phyloP scores from a whole-genome alignment of 2,113 vertebrate species.

The Bambusicola thoracicus region DNA sequence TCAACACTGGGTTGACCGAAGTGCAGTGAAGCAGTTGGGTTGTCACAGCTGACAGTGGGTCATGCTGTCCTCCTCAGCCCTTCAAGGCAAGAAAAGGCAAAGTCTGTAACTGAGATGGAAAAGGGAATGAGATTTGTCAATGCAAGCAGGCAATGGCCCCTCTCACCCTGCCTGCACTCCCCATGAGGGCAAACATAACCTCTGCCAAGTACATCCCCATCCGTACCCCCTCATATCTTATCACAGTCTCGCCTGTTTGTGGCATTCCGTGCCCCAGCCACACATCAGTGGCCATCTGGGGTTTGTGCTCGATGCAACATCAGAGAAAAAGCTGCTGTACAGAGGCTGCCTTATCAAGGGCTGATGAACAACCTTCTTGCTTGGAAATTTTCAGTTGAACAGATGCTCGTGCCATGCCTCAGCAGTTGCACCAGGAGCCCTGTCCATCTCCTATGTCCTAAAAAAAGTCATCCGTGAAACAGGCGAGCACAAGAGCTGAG shows the following conservation, averaged over 20 bases:
- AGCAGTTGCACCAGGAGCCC: neutral
- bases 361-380: neutral
- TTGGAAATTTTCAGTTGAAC: neutral
- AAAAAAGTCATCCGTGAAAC: neutral
- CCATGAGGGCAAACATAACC: neutral
- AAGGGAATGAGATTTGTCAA: neutral
- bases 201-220: neutral
- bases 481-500: conserved; percentile 31
- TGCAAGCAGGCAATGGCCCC: neutral
- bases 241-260: neutral
- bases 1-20: neutral
- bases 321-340: neutral
- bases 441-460: neutral
- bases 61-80: neutral
- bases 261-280: neutral
- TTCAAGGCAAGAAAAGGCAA: neutral
- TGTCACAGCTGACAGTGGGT: neutral
- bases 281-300: neutral
- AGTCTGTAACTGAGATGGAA: neutral
- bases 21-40: neutral
- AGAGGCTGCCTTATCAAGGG: neutral
- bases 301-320: neutral
- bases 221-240: neutral
- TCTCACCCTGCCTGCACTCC: accelerated
- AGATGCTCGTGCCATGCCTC: neutral